A percentile compares a stretch with the other conserved stretches of the same genome.
These are phyloP conservation scores for Leptothorax acervorum DNA, from an alignment of 2,888 invertebrate genomes.

Conservation along the genomic window DNA sequence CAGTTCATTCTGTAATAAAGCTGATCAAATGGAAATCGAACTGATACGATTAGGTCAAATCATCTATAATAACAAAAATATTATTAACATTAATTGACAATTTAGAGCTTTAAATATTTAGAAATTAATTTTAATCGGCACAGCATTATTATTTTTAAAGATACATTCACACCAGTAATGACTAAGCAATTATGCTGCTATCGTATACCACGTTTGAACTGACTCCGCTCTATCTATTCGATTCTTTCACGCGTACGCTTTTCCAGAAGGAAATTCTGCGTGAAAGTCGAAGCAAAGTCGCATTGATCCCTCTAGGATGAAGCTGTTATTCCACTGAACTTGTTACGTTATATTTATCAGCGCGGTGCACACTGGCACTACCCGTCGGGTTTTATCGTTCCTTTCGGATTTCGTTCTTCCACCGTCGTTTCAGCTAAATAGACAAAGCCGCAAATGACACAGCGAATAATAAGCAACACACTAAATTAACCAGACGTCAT, in stretches of 20 bases:
- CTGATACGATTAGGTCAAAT: not conserved
- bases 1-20: not conserved
- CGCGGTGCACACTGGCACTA: constrained; percentile 78
- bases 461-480: constrained; percentile 66
- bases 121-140: not conserved
- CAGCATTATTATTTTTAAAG: not conserved
- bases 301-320: constrained; percentile 85
- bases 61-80: not conserved
- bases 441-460: constrained; percentile 72
- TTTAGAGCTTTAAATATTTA: not conserved
- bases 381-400: constrained; percentile 74
- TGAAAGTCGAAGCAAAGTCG: constrained; percentile 78
- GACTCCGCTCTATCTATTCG: constrained; percentile 56
- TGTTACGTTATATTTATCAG: constrained; percentile 86
- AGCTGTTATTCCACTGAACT: constrained; percentile 85
- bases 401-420: constrained; percentile 68
- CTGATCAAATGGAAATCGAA: not conserved
- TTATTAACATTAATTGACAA: not conserved
- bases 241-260: constrained; percentile 69
- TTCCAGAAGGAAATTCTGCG: constrained; percentile 68
- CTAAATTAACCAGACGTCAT: constrained; percentile 62
- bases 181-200: not conserved
- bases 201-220: constrained; percentile 12
- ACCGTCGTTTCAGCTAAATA: constrained; percentile 68
- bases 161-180: not conserved